These are phyloP conservation scores for Scylla paramamosain DNA, from an alignment of 1,140 invertebrate species.

Conservation along the genomic window DNA sequence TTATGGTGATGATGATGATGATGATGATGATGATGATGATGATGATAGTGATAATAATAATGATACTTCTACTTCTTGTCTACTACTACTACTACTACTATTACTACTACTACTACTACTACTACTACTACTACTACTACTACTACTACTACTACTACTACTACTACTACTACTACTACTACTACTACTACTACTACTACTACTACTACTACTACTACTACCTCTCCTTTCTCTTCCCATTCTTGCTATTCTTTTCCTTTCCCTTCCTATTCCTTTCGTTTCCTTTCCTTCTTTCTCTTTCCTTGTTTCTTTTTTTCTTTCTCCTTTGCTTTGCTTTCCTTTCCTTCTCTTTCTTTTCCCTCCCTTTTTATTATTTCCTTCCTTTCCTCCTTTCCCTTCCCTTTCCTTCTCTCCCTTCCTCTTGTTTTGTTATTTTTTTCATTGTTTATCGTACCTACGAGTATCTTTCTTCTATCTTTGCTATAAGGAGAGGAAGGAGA, in stretches of 20 bases:
- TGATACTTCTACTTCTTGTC: too few species aligned
- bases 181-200: conserved; percentile 30
- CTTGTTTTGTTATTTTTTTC: neutral
- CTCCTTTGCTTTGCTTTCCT: neutral
- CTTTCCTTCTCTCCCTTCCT: neutral
- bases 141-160: neutral
- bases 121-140: neutral
- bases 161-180: conserved; percentile 32
- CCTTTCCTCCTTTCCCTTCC: neutral
- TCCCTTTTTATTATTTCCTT: neutral
- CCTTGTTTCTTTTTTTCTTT: neutral
- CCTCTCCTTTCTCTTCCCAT: neutral
- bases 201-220: neutral
- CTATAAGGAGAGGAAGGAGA: too few species aligned
- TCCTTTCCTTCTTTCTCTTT: neutral
- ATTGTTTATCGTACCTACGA: neutral
- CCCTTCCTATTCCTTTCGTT: neutral
- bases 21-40: too few species aligned
- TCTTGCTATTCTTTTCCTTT: neutral
- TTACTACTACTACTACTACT: neutral
- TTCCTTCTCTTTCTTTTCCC: neutral
- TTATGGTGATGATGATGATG: too few species aligned
- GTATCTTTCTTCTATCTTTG: too few species aligned
- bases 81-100: too few species aligned
- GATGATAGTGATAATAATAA: too few species aligned